Conservation (phyloP, 2,113 vertebrate species). For the Ophiodon elongatus region DNA sequence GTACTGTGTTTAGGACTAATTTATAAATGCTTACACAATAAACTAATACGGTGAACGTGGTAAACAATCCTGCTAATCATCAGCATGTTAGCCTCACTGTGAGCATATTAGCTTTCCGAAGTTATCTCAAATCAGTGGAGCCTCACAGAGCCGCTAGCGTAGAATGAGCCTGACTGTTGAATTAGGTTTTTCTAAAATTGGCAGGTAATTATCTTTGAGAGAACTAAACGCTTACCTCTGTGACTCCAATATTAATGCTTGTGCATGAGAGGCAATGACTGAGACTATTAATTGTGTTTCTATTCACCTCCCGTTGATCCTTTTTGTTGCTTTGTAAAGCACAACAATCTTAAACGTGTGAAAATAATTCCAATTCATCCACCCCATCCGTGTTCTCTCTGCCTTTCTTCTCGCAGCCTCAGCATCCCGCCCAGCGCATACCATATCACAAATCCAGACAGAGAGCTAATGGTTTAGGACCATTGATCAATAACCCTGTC, state of each 20-base stretch:
- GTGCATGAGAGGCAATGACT: background rate
- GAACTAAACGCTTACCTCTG: background rate
- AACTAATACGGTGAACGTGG: background rate
- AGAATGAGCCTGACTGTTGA: background rate
- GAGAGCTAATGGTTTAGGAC: slow-evolving; percentile 57
- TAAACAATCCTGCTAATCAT: background rate
- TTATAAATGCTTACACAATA: background rate
- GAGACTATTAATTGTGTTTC: slow-evolving; percentile 5
- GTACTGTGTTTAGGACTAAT: background rate
- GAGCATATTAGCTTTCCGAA: background rate
- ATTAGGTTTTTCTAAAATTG: background rate
- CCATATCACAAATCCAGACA: slow-evolving; percentile 41
- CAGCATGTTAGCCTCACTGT: background rate
- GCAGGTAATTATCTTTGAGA: background rate
- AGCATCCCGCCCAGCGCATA: slow-evolving; percentile 42
- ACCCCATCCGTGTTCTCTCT: background rate
- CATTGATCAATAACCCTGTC: slow-evolving; percentile 70
- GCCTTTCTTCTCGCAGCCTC: slow-evolving; percentile 20
- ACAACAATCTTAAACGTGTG: slow-evolving; percentile 5
- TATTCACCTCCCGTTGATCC: slow-evolving; percentile 1
- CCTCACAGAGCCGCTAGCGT: background rate
- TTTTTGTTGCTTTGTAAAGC: slow-evolving; percentile 5
- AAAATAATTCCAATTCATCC: slow-evolving; percentile 40
- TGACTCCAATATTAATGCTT: background rate
- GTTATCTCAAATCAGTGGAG: background rate